Conservation (phyloP, 2,888 invertebrate species). For the Prenolepis imparis region DNA sequence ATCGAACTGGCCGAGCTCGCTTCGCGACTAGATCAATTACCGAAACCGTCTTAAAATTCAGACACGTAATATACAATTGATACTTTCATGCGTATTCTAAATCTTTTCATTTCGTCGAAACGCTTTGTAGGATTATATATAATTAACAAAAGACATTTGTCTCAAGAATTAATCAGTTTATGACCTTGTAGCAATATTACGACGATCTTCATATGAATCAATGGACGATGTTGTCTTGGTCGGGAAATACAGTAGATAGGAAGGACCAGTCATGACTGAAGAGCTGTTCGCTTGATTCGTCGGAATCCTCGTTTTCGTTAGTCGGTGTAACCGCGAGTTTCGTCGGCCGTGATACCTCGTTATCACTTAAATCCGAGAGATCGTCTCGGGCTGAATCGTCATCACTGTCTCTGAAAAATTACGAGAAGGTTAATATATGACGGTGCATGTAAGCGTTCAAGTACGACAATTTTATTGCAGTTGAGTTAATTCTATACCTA, state of each 20-base stretch:
- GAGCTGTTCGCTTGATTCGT: conserved; percentile 70
- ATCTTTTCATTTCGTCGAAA: neutral
- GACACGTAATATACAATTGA: neutral
- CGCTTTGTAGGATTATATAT: neutral
- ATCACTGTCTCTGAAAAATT: conserved; percentile 52
- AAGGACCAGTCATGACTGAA: conserved; percentile 80
- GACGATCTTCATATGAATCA: conserved; percentile 16
- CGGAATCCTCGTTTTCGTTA: conserved; percentile 61
- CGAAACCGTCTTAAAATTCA: conserved; percentile 69
- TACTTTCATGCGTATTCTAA: neutral
- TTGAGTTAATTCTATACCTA: conserved; percentile 62
- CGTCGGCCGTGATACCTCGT: conserved; percentile 54
- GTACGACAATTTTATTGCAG: neutral
- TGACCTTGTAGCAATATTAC: neutral
- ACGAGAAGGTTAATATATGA: neutral
- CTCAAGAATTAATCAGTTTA: neutral
- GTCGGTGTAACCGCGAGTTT: conserved; percentile 46
- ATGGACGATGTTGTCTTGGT: conserved; percentile 58
- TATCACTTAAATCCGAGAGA: conserved; percentile 73
- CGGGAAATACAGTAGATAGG: conserved; percentile 79
- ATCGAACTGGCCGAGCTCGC: conserved; percentile 77
- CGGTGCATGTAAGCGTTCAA: neutral
- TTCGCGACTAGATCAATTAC: conserved; percentile 69
- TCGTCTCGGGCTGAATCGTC: conserved; percentile 63
- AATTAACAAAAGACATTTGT: neutral